Percentiles rank a stretch among this genome's conserved stretches.
These are phyloP conservation scores for Rhinogobio ventralis DNA, from an alignment of 2,797 vertebrate genomes.

Conservation along the genomic window DNA sequence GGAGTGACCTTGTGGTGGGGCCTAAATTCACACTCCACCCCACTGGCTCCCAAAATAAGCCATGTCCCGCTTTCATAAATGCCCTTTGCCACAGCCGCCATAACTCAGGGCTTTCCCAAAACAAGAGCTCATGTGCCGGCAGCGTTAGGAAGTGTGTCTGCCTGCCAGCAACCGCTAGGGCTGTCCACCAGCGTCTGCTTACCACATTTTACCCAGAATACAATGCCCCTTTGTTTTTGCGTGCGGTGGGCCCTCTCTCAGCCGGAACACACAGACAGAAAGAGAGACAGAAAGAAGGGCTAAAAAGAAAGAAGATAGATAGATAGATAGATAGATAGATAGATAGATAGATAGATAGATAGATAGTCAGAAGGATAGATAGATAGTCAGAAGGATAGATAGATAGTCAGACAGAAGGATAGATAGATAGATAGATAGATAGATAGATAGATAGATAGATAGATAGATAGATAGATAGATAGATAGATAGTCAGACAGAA, in stretches of 20 bases:
- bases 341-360: constrained; percentile 44
- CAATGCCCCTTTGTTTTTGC: constrained; percentile 83
- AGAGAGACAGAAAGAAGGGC: neutral
- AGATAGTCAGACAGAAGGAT: neutral
- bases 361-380: constrained; percentile 14
- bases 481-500: constrained; percentile 6
- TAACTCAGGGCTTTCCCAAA: constrained; percentile 77
- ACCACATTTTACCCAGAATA: constrained; percentile 82
- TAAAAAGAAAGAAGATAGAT: constrained; percentile 35
- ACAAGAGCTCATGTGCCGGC: constrained; percentile 80
- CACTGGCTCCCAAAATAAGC: constrained; percentile 76
- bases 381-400: neutral
- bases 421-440: neutral
- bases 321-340: neutral
- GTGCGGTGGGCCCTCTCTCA: constrained; percentile 72
- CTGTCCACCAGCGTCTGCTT: constrained; percentile 77
- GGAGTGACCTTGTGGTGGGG: constrained; percentile 61
- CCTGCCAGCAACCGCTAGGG: constrained; percentile 80
- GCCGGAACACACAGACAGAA: constrained; percentile 59
- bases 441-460: neutral
- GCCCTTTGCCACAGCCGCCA: constrained; percentile 65
- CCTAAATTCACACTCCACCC: constrained; percentile 59
- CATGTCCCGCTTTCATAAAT: constrained; percentile 68
- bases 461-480: neutral
- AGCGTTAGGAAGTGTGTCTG: constrained; percentile 81